These are phyloP conservation scores for Morone chrysops DNA, from an alignment of 2,113 vertebrate species.

Conservation along the genomic window DNA sequence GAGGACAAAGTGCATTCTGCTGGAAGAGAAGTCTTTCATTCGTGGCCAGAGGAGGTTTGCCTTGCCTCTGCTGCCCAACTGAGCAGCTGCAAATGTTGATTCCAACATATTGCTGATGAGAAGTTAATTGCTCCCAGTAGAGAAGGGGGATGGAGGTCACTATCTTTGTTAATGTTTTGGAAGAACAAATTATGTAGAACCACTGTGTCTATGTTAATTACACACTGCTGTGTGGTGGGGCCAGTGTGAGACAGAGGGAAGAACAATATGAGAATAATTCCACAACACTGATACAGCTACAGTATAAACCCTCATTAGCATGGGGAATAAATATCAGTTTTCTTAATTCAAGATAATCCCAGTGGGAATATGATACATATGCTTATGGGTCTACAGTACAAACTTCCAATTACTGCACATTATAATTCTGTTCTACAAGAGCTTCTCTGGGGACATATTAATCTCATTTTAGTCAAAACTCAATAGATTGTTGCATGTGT, in stretches of 20 bases:
- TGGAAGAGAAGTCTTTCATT: slow-evolving; percentile 3
- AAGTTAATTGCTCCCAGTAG: slow-evolving; percentile 40
- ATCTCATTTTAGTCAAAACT: not conserved
- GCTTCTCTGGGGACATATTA: slow-evolving; percentile 10
- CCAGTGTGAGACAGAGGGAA: not conserved
- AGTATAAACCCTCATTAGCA: slow-evolving; percentile 10
- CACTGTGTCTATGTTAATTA: slow-evolving; percentile 41
- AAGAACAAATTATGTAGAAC: slow-evolving; percentile 43
- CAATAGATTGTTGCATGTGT: not conserved
- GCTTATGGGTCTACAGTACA: slow-evolving; percentile 2
- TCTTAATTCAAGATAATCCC: slow-evolving; percentile 19
- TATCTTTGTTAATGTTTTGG: slow-evolving; percentile 46
- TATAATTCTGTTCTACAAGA: slow-evolving; percentile 7
- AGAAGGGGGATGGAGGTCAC: slow-evolving; percentile 21
- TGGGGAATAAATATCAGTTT: slow-evolving; percentile 9
- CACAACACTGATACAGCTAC: slow-evolving; percentile 13
- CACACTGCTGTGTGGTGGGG: slow-evolving; percentile 20
- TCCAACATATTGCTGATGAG: slow-evolving; percentile 43
- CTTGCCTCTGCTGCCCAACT: slow-evolving; percentile 7
- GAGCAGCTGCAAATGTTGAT: slow-evolving; percentile 46
- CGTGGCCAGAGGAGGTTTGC: slow-evolving; percentile 23
- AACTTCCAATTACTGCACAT: slow-evolving; percentile 1
- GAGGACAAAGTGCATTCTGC: slow-evolving; percentile 11
- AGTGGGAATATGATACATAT: not conserved
- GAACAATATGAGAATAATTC: slow-evolving; percentile 9